Evolutionary conservation across 2,888 invertebrate species (phyloP), one percentile per base, ranked within the genome.

Genomic region (Fragum whitleyi): DNA sequence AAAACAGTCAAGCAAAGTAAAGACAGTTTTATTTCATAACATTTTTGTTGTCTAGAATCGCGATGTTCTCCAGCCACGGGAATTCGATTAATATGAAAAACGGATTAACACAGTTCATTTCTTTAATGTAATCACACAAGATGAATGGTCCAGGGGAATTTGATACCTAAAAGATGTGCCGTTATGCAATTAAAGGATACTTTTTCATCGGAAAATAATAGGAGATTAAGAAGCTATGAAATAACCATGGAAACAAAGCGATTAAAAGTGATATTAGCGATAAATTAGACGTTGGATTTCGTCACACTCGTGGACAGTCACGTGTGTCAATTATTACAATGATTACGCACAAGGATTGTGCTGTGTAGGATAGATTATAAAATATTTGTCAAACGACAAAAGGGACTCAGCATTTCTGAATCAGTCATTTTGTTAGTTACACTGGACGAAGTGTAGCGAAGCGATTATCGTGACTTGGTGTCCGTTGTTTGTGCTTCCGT

Each of bases 241-340:
- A 57, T 57, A 9, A 23, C 26, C 57, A 57, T 57, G 57, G 57
- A 57, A 57, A 57, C 57, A 57, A 57, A 9, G 23, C 26, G 26
- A 57, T 57, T 57, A 57, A 57, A 26, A 26, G 6, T 7, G 57
- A 57, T 23, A 57, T 26, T 57, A 21, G 14, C 57, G 3, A 57
- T 57, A 57, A 57, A 57, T 57, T 57, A 57, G 26, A 57, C 57
- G 57, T 26, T 57, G 26, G 57, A 57, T 57, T 57, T 57, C 57
- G 11, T 57, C 57, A 23, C 57, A 23, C 57, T 57, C 57, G 57
- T 26, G 57, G 57, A 5, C 23, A 7, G 26, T 7, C 57, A 23
- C 57, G 57, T 57, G 57, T n/a, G 7, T 57, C 23, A 23, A 14
- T 23, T 57, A 26, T 57, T 57, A 36, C 32, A n/a, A n/a, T n/a